Percentiles rank a stretch among this genome's conserved stretches.
These are phyloP conservation scores for Falcaria lacertinaria DNA, from an alignment of 2,888 invertebrate species.

Conservation along the genomic window DNA sequence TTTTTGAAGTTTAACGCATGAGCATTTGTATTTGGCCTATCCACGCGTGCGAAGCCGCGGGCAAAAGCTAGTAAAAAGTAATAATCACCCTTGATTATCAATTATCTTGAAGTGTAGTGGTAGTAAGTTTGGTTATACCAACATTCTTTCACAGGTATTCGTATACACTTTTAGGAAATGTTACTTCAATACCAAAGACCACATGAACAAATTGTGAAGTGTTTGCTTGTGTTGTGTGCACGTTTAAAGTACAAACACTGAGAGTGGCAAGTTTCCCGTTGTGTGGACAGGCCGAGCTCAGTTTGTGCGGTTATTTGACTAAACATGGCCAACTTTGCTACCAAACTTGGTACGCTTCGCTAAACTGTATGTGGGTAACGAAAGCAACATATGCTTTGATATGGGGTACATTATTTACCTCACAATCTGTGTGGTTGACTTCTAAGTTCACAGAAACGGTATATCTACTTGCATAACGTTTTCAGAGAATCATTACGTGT, in stretches of 20 bases:
- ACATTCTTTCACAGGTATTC: not conserved
- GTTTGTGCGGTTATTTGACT: constrained; percentile 35
- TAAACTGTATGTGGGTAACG: not conserved
- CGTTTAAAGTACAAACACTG: constrained; percentile 27
- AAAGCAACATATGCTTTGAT: not conserved
- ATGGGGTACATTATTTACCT: not conserved
- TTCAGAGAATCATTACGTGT: too few relatives aligned
- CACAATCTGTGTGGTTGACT: too few relatives aligned
- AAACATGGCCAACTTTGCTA: constrained; percentile 26
- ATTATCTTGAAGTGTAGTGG: too few relatives aligned
- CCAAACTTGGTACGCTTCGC: constrained; percentile 22
- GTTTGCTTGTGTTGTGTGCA: constrained; percentile 10
- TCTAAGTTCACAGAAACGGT: too few relatives aligned
- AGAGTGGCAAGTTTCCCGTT: constrained; percentile 24
- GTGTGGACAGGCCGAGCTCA: constrained; percentile 20
- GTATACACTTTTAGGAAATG: not conserved
- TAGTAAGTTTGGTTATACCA: too few relatives aligned
- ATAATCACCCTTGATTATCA: too few relatives aligned
- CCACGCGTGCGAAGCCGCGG: too few relatives aligned
- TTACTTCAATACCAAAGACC: constrained; percentile 2
- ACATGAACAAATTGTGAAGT: constrained; percentile 12
- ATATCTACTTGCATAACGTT: too few relatives aligned
- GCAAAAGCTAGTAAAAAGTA: too few relatives aligned
- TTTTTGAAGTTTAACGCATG: too few relatives aligned
- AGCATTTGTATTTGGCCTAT: too few relatives aligned